These are phyloP conservation scores for Catocala sponsa DNA, from an alignment of 2,888 invertebrate species.

Conservation along the genomic window DNA sequence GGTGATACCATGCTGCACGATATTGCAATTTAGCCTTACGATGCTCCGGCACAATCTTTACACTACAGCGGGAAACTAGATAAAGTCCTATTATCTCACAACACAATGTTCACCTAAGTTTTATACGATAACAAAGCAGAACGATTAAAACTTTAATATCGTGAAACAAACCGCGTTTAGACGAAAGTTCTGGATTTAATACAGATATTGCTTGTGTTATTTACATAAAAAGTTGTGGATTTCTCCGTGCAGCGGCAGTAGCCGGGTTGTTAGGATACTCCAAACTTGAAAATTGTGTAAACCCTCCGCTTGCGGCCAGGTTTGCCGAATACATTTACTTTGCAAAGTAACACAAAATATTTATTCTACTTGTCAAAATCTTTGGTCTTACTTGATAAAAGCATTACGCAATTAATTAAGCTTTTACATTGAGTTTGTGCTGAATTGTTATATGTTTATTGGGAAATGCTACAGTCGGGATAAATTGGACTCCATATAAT, in stretches of 20 bases:
- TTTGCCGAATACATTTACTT: constrained; percentile 30
- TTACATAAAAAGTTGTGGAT: constrained; percentile 25
- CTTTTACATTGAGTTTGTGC: background rate
- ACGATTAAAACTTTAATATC: constrained; percentile 33
- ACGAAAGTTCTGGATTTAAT: constrained; percentile 21
- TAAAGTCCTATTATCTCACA: constrained; percentile 11
- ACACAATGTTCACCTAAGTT: constrained; percentile 10
- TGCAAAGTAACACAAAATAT: constrained; percentile 27
- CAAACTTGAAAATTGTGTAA: constrained; percentile 29
- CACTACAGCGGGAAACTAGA: background rate
- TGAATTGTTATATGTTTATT: background rate
- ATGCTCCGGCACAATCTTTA: too few relatives aligned
- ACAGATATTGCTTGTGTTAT: constrained; percentile 24
- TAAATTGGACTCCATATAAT: too few relatives aligned
- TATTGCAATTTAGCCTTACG: background rate
- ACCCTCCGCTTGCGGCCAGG: background rate
- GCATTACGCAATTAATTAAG: constrained; percentile 25
- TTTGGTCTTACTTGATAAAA: constrained; percentile 21
- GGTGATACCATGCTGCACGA: background rate
- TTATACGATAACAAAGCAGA: constrained; percentile 19
- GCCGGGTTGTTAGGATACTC: background rate
- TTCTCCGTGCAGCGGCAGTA: constrained; percentile 9
- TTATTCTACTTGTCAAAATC: constrained; percentile 22
- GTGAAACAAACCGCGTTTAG: constrained; percentile 22
- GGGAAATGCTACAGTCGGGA: background rate